phyloP scores from a whole-genome alignment of 2,113 vertebrate species.

The Acanthisitta chloris region DNA sequence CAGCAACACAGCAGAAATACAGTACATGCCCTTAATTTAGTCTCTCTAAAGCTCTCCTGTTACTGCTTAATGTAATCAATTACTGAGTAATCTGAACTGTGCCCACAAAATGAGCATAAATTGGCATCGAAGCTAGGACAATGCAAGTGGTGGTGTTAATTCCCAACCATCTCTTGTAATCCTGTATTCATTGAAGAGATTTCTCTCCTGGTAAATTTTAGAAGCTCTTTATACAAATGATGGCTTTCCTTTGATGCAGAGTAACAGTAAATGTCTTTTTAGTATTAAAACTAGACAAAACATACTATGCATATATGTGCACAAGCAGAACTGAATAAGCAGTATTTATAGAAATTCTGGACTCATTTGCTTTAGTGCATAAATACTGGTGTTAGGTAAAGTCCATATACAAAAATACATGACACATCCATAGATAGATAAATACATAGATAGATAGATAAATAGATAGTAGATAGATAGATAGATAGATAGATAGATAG shows the following conservation, averaged over 20 bases:
- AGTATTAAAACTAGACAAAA: not conserved
- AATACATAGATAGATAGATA: accelerated
- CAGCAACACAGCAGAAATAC: constrained; percentile 23
- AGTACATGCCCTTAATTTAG: constrained; percentile 50
- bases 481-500: not conserved
- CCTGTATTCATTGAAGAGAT: not conserved
- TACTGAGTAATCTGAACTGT: constrained; percentile 51
- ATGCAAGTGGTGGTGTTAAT: not conserved
- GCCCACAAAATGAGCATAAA: constrained; percentile 51
- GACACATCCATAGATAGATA: not conserved
- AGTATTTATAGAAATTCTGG: not conserved
- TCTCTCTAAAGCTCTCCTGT: constrained; percentile 28
- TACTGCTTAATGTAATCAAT: constrained; percentile 61
- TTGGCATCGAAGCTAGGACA: constrained; percentile 27
- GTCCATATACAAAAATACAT: not conserved
- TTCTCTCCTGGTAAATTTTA: constrained; percentile 4
- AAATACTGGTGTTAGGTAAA: not conserved
- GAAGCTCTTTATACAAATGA: not conserved
- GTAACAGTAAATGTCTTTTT: not conserved
- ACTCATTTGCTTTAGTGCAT: not conserved
- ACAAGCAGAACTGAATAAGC: not conserved
- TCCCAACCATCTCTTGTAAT: constrained; percentile 5
- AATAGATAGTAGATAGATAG: accelerated
- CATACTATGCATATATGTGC: not conserved
- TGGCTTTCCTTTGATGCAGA: not conserved